These are phyloP conservation scores for Drosophila subsilvestris DNA, from an alignment of 2,888 invertebrate genomes.

Conservation along the genomic window DNA sequence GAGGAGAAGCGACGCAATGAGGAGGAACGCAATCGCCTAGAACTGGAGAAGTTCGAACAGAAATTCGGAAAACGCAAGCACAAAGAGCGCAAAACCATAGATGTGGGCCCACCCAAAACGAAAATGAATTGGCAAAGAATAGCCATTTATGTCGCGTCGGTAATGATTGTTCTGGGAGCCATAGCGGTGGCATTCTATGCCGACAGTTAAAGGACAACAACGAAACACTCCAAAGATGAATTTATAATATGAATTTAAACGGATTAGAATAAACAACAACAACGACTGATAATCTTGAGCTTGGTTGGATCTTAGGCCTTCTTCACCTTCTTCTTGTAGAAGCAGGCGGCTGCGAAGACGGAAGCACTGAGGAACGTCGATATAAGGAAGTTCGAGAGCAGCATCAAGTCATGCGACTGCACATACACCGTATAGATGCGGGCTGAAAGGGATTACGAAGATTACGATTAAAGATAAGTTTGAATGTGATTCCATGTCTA, in stretches of 20 bases:
- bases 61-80: conserved; percentile 89
- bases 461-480: neutral
- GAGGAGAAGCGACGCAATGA: conserved; percentile 85
- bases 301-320: conserved; percentile 54
- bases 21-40: conserved; percentile 88
- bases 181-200: conserved; percentile 75
- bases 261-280: conserved; percentile 32
- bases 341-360: conserved; percentile 89
- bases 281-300: conserved; percentile 34
- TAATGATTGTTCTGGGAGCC: conserved; percentile 62
- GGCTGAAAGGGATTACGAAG: conserved; percentile 85
- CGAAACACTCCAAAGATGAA: conserved; percentile 26
- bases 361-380: conserved; percentile 89
- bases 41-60: conserved; percentile 91
- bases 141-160: conserved; percentile 55
- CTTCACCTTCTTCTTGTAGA: conserved; percentile 86
- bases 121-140: conserved; percentile 63
- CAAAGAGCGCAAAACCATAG: conserved; percentile 84
- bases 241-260: conserved; percentile 34
- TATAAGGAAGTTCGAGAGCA: conserved; percentile 90
- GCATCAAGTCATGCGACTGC: conserved; percentile 90
- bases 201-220: conserved; percentile 58
- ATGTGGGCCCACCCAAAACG: conserved; percentile 51
- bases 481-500: conserved; percentile 57
- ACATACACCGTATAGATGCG: conserved; percentile 92